Percentiles rank a stretch among this genome's conserved stretches.
Conservation (phyloP, 1,140 invertebrate genomes). For the Sitobion miscanthi region DNA sequence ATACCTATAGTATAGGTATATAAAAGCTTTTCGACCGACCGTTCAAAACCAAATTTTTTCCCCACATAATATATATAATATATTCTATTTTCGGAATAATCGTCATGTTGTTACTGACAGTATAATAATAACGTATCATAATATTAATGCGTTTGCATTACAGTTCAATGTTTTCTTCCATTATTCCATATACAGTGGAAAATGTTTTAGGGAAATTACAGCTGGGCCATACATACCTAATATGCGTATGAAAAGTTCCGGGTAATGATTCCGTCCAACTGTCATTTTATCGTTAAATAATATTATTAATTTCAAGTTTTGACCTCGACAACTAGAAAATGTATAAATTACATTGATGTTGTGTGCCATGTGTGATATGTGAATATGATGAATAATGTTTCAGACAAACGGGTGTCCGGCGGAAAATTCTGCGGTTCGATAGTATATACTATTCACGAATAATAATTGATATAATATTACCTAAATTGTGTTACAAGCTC, state of each 20-base stretch:
- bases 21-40: background rate
- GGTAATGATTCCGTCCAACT: background rate
- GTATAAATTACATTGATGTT: background rate
- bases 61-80: too few relatives aligned
- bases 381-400: background rate
- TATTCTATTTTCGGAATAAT: background rate
- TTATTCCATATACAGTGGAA: background rate
- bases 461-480: background rate
- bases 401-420: background rate
- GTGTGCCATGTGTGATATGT: background rate
- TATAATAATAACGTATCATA: background rate
- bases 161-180: background rate
- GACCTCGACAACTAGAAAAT: background rate
- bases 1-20: background rate
- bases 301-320: background rate
- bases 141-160: background rate
- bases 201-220: conserved; percentile 3
- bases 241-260: background rate
- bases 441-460: background rate
- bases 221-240: background rate
- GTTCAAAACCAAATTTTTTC: background rate
- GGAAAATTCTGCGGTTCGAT: background rate
- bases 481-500: background rate
- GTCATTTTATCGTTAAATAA: background rate
- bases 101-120: background rate